Base-by-base conservation (phyloP, 2,888 invertebrate genomes). In the Leptinotarsa tumamoca region DNA sequence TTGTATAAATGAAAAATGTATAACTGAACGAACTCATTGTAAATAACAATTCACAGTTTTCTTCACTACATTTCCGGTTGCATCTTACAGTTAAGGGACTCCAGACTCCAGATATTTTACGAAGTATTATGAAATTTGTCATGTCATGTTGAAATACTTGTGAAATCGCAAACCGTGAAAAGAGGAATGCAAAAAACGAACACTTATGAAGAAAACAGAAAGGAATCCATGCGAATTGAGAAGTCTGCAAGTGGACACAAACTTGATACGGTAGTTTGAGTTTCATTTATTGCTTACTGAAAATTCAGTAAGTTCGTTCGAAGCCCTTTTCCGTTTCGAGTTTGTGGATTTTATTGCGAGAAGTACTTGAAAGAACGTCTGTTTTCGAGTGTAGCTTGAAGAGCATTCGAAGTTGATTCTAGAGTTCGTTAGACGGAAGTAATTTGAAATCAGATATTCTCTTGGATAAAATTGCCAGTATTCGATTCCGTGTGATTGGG, bases 371-470 rank as follows among this genome's bases (percentile, higher is more conserved):
- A 58, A 2, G 15, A 58, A 23, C 23, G 58, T 23, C 58, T 23
- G 23, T 58, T 58, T 23, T 58, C 58, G 23, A 23, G 23, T 18
- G 7, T 18, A 14, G 23, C 23, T 58, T 23, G 23, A 4, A 14
- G 58, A 27, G 58, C 23, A 58, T 58, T 58, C 58, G 14, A 15
- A 58, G 58, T 23, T 58, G 23, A 58, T 58, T 58, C 23, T 58
- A 21, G 14, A 23, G 23, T 58, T 23, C 23, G 15, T 23, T 58
- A 13, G 58, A 58, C 21, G 23, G 21, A 58, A 58, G 58, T 58
- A 58, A 58, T 58, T 58, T 58, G 58, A 58, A 58, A 58, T 27
- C 58, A 18, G 58, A 21, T 58, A 21, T 58, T 58, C 58, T 14
- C 21, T 58, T 58, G 10, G 21, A 58, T 58, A 21, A 21, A 58